phyloP scores from a whole-genome alignment of 2,797 vertebrate genomes.

The Centroberyx gerrardi region DNA sequence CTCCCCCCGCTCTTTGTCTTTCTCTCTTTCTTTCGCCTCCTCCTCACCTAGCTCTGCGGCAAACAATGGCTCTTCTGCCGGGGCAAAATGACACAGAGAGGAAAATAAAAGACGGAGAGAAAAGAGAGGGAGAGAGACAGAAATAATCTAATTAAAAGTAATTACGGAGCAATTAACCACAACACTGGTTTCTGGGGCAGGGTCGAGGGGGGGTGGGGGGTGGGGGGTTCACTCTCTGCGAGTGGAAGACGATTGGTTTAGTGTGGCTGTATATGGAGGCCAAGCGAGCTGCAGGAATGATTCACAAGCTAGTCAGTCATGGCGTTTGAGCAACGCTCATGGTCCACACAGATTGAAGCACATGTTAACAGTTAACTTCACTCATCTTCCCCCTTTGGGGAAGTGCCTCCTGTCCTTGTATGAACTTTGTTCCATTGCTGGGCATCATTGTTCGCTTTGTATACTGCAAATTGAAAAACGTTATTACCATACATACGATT shows the following conservation, averaged over 20 bases:
- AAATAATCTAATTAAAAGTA: slow-evolving; percentile 86
- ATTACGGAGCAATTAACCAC: slow-evolving; percentile 83
- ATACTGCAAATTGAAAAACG: neutral
- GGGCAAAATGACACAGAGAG: slow-evolving; percentile 46
- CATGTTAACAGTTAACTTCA: slow-evolving; percentile 27
- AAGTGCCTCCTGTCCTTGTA: neutral
- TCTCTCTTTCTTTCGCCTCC: slow-evolving; percentile 16
- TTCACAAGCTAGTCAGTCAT: neutral
- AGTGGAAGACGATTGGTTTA: slow-evolving; percentile 14
- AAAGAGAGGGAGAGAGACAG: slow-evolving; percentile 62
- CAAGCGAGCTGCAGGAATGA: neutral
- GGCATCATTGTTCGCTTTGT: neutral
- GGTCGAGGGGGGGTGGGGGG: slow-evolving; percentile 27
- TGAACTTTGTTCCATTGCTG: slow-evolving; percentile 14
- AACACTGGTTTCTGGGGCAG: slow-evolving; percentile 72
- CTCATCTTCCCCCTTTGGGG: neutral
- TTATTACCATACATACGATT: too few species aligned
- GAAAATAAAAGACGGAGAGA: slow-evolving; percentile 48
- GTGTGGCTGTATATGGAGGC: neutral
- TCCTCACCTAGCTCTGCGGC: slow-evolving; percentile 28
- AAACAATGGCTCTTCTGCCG: slow-evolving; percentile 66
- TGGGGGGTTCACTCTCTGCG: slow-evolving; percentile 5
- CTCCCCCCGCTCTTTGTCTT: slow-evolving; percentile 31
- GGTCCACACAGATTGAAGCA: neutral
- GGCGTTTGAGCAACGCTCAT: neutral